These are phyloP conservation scores for Parnassius apollo DNA, from an alignment of 2,888 invertebrate genomes.

Conservation along the genomic window DNA sequence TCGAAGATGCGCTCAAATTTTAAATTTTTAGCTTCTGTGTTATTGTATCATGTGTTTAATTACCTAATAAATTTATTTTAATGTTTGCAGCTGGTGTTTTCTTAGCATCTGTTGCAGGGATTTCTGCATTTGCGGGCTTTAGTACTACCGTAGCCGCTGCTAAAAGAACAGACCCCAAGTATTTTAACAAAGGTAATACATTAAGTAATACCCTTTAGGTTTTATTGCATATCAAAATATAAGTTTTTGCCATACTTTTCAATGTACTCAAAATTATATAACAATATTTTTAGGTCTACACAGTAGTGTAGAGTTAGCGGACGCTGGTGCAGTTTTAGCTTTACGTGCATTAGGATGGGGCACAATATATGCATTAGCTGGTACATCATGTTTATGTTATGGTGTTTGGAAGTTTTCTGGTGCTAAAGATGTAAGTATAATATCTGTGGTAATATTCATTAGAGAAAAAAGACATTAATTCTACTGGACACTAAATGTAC, in stretches of 20 bases:
- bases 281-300: slow-evolving; percentile 69
- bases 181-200: slow-evolving; percentile 85
- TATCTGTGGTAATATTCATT: too few species aligned
- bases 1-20: too few species aligned
- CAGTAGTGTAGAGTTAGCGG: slow-evolving; percentile 83
- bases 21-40: too few species aligned
- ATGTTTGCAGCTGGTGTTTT: slow-evolving; percentile 84
- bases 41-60: too few species aligned
- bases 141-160: slow-evolving; percentile 88
- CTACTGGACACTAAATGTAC: too few species aligned
- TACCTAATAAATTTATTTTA: neutral
- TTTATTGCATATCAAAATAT: neutral
- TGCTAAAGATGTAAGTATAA: slow-evolving; percentile 86
- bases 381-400: slow-evolving; percentile 90
- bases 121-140: slow-evolving; percentile 91
- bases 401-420: slow-evolving; percentile 94
- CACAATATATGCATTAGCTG: slow-evolving; percentile 91
- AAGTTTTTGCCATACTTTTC: slow-evolving; percentile 2
- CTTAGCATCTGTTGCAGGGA: slow-evolving; percentile 86
- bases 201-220: neutral
- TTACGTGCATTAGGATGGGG: slow-evolving; percentile 93
- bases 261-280: slow-evolving; percentile 6
- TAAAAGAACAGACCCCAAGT: slow-evolving; percentile 89
- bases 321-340: slow-evolving; percentile 90
- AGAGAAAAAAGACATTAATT: too few species aligned